Evolutionary conservation across 2,113 vertebrate genomes (phyloP).

Genomic region (Noctilio leporinus): DNA sequence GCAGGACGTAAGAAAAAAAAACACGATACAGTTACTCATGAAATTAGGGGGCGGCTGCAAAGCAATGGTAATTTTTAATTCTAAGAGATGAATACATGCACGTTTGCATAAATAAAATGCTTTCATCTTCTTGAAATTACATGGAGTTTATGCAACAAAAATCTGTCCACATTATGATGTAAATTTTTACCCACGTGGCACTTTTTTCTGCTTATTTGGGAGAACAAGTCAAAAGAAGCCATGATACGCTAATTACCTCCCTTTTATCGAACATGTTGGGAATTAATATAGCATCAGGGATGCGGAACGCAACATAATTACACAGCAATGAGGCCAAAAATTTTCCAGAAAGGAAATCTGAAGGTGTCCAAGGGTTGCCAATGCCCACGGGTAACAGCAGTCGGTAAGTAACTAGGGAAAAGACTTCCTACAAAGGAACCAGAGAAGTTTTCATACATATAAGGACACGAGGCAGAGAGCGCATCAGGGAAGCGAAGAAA

Average conservation of each 20-base stretch:
- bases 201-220: constrained; percentile 33
- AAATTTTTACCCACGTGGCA: constrained; percentile 41
- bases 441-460: neutral
- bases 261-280: constrained; percentile 26
- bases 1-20: neutral
- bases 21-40: neutral
- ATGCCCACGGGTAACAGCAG: neutral
- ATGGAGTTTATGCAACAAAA: neutral
- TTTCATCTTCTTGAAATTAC: constrained; percentile 10
- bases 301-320: neutral
- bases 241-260: constrained; percentile 40
- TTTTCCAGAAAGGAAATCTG: neutral
- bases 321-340: neutral
- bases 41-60: neutral
- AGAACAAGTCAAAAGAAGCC: constrained; percentile 32
- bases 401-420: no score
- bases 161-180: constrained; percentile 33
- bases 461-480: neutral
- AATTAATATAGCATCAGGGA: constrained; percentile 47
- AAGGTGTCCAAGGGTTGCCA: neutral
- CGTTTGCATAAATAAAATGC: constrained; percentile 47
- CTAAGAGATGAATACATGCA: constrained; percentile 25
- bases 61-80: neutral
- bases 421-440: neutral
- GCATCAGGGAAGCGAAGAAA: neutral